A percentile compares a stretch with the other conserved stretches of the same genome.
Conservation (phyloP, 1,140 invertebrate genomes). For the Drosophila nannoptera region DNA sequence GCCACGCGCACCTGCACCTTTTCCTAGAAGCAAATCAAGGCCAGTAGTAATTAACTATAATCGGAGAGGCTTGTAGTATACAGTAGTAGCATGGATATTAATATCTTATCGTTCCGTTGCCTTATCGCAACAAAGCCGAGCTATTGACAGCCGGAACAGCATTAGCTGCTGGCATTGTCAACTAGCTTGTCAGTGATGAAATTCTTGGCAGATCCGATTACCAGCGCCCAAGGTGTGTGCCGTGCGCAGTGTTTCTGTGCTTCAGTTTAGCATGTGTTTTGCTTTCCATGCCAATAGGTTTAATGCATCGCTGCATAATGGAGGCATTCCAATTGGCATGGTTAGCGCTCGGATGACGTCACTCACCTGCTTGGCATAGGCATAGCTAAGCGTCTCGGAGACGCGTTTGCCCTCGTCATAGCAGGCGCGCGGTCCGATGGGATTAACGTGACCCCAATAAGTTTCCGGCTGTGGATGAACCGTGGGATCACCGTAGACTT, state of each 20-base stretch:
- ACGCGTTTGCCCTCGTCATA: slow-evolving; percentile 99
- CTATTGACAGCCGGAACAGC: slow-evolving; percentile 7
- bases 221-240: too few relatives aligned
- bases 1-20: slow-evolving; percentile 96
- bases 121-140: slow-evolving; percentile 6
- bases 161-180: background rate
- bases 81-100: background rate
- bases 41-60: background rate
- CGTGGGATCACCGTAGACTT: slow-evolving; percentile 99
- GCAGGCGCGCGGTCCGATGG: slow-evolving; percentile 96
- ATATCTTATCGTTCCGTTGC: slow-evolving; percentile 20
- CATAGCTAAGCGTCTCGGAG: slow-evolving; percentile 97
- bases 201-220: too few relatives aligned
- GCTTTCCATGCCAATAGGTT: slow-evolving; percentile 33
- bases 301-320: slow-evolving; percentile 44
- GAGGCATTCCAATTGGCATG: background rate
- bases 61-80: background rate
- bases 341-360: slow-evolving; percentile 26
- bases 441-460: slow-evolving; percentile 99
- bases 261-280: slow-evolving; percentile 7
- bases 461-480: slow-evolving; percentile 96
- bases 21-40: slow-evolving; percentile 80
- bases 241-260: too few relatives aligned
- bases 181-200: background rate
- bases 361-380: slow-evolving; percentile 92